Percentiles rank a stretch among this genome's conserved stretches.
Evolutionary conservation across 2,113 vertebrate genomes (phyloP).

Genomic region (Notarius lentiginosus): DNA sequence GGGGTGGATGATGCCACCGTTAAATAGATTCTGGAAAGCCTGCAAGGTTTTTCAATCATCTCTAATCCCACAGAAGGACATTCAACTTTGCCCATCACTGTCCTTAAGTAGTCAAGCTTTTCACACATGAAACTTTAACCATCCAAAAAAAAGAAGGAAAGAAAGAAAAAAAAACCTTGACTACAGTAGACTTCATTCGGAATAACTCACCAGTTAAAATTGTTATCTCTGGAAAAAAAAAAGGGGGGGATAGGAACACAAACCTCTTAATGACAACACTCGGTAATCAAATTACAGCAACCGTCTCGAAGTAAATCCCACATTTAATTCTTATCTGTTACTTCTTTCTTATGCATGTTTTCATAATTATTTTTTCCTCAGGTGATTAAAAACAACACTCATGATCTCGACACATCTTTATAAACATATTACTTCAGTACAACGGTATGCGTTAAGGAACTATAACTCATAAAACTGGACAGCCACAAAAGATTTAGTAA

Average conservation of each 20-base stretch:
- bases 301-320: neutral
- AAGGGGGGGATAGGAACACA: neutral
- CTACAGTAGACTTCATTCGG: neutral
- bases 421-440: neutral
- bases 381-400: neutral
- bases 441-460: neutral
- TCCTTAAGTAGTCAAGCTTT: neutral
- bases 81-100: neutral
- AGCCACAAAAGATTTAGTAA: conserved; percentile 10
- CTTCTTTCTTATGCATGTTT: neutral
- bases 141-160: neutral
- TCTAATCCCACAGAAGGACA: neutral
- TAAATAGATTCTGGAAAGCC: conserved; percentile 11
- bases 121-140: neutral
- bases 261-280: neutral
- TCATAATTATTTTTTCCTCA: neutral
- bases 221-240: neutral
- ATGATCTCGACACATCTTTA: neutral
- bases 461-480: neutral
- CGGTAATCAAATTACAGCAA: neutral
- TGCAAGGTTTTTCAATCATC: neutral
- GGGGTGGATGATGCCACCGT: neutral
- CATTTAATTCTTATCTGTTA: neutral
- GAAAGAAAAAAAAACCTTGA: no score
- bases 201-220: neutral